Percentiles rank a stretch among this genome's conserved stretches.
Conservation (phyloP, 2,888 invertebrate species). For the Watsonalla cultraria region DNA sequence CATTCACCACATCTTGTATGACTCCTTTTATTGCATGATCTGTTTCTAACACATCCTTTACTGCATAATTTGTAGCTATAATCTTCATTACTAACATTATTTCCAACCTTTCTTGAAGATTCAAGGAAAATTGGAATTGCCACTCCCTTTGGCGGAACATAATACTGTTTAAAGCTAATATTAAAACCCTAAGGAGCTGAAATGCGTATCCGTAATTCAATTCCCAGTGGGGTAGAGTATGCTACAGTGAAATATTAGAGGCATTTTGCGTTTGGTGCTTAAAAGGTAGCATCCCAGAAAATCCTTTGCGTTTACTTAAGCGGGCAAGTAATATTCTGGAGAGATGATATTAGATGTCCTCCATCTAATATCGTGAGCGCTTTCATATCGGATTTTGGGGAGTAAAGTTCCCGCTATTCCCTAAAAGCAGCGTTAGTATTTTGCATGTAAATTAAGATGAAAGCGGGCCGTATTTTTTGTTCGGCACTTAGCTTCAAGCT, state of each 20-base stretch:
- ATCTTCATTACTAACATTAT: background rate
- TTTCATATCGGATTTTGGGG: conserved; percentile 35
- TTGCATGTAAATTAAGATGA: conserved; percentile 1
- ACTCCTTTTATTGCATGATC: conserved; percentile 31
- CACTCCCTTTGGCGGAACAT: background rate
- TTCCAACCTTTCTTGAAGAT: background rate
- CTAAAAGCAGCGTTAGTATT: background rate
- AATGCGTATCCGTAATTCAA: conserved; percentile 18
- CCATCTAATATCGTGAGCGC: conserved; percentile 34
- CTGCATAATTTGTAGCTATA: conserved; percentile 1
- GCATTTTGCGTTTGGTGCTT: conserved; percentile 18
- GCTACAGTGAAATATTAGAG: conserved; percentile 19
- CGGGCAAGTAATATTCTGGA: conserved; percentile 41
- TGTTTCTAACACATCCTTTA: conserved; percentile 16
- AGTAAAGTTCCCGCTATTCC: conserved; percentile 17
- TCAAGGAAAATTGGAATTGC: background rate
- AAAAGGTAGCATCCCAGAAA: conserved; percentile 36
- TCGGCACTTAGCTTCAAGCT: background rate
- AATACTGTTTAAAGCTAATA: background rate
- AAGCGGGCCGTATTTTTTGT: background rate
- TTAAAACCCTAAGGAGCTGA: conserved; percentile 4
- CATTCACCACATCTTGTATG: conserved; percentile 24
- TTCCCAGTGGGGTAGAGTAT: conserved; percentile 15
- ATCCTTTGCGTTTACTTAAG: conserved; percentile 41
- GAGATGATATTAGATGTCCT: conserved; percentile 33